Evolutionary conservation across 2,797 vertebrate species (phyloP), one percentile per base, ranked within the genome.

Genomic region (Phyllotis vaccarum): DNA sequence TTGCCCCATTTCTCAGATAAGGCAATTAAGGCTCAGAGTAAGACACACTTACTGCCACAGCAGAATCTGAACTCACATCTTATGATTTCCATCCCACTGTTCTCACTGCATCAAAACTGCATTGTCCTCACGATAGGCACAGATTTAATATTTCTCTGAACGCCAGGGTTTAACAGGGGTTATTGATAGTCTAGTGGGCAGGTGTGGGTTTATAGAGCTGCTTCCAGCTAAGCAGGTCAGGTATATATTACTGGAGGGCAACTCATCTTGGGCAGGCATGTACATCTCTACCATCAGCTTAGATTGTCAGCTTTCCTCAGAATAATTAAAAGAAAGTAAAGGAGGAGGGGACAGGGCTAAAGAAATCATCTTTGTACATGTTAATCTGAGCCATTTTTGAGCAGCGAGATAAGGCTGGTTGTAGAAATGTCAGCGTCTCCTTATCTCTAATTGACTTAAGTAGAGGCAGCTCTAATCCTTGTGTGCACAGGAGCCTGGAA

Each of bases 391-490:
- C 97, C 49, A 86, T 98, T 98, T 98, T 98, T 97, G 96, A 98
- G 98, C 97, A 1, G 97, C 76, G 97, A 96, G 98, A 98, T 98
- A 98, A 98, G 98, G 97, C 66, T 82, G 96, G 98, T 97, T 98
- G 98, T 98, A 97, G 98, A 98, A 98, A 98, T 98, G 98, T 98
- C 98, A 98, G 98, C 98, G 97, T 98, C 98, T 95, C 98, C 98
- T 98, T 98, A 98, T 98, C 98, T 98, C 98, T 98, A 98, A 99
- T 98, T 98, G 98, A 98, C 98, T 98, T 98, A 98, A 98, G 98
- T 98, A 98, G 98, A 97, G 96, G 98, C 95, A 92, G 43, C 98
- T 98, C 98, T 98, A 98, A 99, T 98, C 98, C 98, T 94, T 97
- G 98, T 98, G 98, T 98, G 98, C 98, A 97, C 97, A 98, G 98